phyloP scores from a whole-genome alignment of 1,140 invertebrate genomes.

The Drosophila sp. region DNA sequence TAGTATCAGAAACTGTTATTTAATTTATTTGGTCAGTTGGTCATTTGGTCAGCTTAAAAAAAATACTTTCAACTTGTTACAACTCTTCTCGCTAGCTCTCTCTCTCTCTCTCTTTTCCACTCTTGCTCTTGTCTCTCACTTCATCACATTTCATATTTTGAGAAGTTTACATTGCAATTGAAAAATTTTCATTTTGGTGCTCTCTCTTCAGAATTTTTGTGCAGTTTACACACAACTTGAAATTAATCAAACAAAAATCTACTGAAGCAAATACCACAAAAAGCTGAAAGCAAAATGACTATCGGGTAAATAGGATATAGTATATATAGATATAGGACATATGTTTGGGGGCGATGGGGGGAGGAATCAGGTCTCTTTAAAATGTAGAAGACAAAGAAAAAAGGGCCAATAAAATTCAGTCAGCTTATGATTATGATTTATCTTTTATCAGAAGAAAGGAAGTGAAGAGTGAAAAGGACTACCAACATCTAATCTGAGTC shows the following conservation, averaged over 20 bases:
- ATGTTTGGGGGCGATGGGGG: constrained; percentile 22
- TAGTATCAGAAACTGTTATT: too few relatives aligned
- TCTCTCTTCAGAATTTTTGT: constrained; percentile 33
- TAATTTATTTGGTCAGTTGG: too few relatives aligned
- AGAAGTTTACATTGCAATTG: constrained; percentile 47
- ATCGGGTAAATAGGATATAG: neutral
- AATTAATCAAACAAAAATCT: constrained; percentile 73
- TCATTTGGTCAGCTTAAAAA: constrained; percentile 4
- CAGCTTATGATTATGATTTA: constrained; percentile 14
- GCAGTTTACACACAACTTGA: constrained; percentile 73
- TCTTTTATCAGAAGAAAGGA: constrained; percentile 4
- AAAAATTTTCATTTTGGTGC: constrained; percentile 52
- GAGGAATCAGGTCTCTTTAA: constrained; percentile 29
- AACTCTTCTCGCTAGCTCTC: constrained; percentile 12
- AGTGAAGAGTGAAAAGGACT: constrained; percentile 2
- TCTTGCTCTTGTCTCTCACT: neutral
- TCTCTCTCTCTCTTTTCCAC: neutral
- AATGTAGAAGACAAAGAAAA: neutral
- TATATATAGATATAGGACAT: neutral
- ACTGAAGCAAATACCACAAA: constrained; percentile 48
- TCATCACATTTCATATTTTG: constrained; percentile 11
- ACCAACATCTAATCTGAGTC: constrained; percentile 1
- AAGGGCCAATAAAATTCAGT: constrained; percentile 9
- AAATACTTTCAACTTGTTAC: constrained; percentile 9
- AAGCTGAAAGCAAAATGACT: constrained; percentile 63